Evolutionary conservation across 1,140 invertebrate genomes (phyloP).

Genomic region (Batillaria attramentaria): DNA sequence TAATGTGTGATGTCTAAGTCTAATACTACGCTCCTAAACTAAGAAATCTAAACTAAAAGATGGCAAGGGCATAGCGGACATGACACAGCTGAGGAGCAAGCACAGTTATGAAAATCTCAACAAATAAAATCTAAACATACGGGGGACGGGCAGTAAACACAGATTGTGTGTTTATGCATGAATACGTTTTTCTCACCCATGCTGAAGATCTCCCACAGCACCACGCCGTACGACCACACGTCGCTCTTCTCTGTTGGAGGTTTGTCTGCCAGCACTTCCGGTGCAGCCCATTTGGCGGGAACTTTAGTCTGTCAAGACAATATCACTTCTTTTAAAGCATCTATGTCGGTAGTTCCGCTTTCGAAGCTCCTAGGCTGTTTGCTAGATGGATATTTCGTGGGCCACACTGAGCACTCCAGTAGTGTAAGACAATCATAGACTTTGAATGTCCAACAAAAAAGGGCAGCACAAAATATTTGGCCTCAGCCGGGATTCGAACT

Average conservation of each 20-base stretch:
- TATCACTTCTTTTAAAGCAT: neutral
- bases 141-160: too few species aligned
- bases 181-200: constrained; percentile 52
- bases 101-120: too few species aligned
- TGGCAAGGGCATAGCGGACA: too few species aligned
- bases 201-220: constrained; percentile 63
- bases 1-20: neutral
- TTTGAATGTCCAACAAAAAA: neutral
- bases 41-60: too few species aligned
- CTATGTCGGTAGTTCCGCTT: neutral
- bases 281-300: constrained; percentile 45
- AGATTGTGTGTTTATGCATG: constrained; percentile 64
- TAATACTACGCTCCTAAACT: too few species aligned
- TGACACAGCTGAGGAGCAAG: too few species aligned
- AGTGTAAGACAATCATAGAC: neutral
- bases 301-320: constrained; percentile 9
- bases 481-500: neutral
- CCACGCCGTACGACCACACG: constrained; percentile 66
- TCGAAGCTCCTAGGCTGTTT: neutral
- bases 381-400: neutral
- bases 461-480: neutral
- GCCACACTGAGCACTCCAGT: neutral
- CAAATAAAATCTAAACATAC: too few species aligned
- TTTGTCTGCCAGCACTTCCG: constrained; percentile 21
- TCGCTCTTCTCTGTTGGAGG: constrained; percentile 56